A percentile compares a stretch with the other conserved stretches of the same genome.
These are phyloP conservation scores for Neogobius melanostomus DNA, from an alignment of 2,113 vertebrate species.

Conservation along the genomic window DNA sequence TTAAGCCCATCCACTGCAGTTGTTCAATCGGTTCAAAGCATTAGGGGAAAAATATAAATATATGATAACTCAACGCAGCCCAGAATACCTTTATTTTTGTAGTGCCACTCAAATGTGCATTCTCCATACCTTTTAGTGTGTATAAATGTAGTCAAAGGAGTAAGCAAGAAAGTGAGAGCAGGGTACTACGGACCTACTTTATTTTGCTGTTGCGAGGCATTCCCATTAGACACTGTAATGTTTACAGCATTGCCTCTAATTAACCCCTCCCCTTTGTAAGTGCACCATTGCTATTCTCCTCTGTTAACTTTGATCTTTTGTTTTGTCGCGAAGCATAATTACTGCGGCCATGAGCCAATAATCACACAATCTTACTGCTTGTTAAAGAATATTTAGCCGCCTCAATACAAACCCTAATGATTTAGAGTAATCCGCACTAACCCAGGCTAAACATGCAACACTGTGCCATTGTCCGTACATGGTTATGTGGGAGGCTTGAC, in stretches of 20 bases:
- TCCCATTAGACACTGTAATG: conserved; percentile 23
- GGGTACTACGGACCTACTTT: conserved; percentile 13
- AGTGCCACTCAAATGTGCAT: too few species aligned
- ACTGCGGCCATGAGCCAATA: conserved; percentile 40
- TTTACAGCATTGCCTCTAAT: conserved; percentile 33
- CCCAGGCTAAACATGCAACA: conserved; percentile 43
- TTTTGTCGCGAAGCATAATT: conserved; percentile 45
- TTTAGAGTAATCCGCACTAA: conserved; percentile 52
- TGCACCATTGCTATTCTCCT: conserved; percentile 27
- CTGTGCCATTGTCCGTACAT: conserved; percentile 21
- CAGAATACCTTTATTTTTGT: too few species aligned
- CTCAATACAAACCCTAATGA: conserved; percentile 38
- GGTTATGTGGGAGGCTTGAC: conserved; percentile 56
- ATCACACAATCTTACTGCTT: conserved; percentile 32
- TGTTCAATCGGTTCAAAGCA: too few species aligned
- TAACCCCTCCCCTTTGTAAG: conserved; percentile 14
- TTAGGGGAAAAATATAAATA: too few species aligned
- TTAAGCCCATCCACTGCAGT: too few species aligned
- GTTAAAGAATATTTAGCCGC: conserved; percentile 41
- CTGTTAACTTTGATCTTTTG: conserved; percentile 41
- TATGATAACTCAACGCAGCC: too few species aligned
- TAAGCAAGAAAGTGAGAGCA: conserved; percentile 9
- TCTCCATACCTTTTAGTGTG: too few species aligned
- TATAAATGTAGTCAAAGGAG: background rate
- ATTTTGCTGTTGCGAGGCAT: conserved; percentile 3